These are phyloP conservation scores for Drosophila quasianomalipes DNA, from an alignment of 2,888 invertebrate species.

Conservation along the genomic window DNA sequence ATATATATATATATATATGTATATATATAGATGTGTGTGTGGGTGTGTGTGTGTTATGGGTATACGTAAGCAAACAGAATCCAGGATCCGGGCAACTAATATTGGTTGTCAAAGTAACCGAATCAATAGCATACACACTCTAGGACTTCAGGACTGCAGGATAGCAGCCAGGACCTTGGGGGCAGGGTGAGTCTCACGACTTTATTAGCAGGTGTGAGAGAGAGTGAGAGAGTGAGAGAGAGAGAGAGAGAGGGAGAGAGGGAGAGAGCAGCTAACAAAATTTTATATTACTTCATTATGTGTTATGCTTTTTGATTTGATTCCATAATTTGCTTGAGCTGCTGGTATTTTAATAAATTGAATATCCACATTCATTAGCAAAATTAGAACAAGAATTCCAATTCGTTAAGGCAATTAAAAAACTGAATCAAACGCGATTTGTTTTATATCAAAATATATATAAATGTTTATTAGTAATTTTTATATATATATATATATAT, in stretches of 20 bases:
- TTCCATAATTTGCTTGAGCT: constrained; percentile 57
- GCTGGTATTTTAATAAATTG: constrained; percentile 60
- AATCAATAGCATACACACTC: constrained; percentile 63
- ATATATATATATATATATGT: rapidly evolving
- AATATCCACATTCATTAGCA: constrained; percentile 59
- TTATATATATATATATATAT: constrained; percentile 27
- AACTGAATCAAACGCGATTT: constrained; percentile 47
- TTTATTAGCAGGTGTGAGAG: constrained; percentile 66
- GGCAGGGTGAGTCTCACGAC: constrained; percentile 22
- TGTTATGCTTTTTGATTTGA: constrained; percentile 67
- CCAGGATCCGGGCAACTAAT: constrained; percentile 46
- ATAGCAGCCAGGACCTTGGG: not conserved
- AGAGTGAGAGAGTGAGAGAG: not conserved
- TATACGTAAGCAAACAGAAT: constrained; percentile 66
- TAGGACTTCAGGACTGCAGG: not conserved
- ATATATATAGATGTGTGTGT: not conserved
- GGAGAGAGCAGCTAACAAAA: constrained; percentile 42
- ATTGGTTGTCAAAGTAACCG: constrained; percentile 74
- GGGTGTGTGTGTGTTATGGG: constrained; percentile 37
- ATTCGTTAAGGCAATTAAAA: constrained; percentile 40
- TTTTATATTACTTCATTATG: constrained; percentile 75
- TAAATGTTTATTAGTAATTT: constrained; percentile 75
- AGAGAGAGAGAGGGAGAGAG: not conserved
- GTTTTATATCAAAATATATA: constrained; percentile 74
- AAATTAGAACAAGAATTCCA: constrained; percentile 39